Evolutionary conservation across 2,797 vertebrate species (phyloP), one percentile per base, ranked within the genome.

Genomic region (Ateles fusciceps): DNA sequence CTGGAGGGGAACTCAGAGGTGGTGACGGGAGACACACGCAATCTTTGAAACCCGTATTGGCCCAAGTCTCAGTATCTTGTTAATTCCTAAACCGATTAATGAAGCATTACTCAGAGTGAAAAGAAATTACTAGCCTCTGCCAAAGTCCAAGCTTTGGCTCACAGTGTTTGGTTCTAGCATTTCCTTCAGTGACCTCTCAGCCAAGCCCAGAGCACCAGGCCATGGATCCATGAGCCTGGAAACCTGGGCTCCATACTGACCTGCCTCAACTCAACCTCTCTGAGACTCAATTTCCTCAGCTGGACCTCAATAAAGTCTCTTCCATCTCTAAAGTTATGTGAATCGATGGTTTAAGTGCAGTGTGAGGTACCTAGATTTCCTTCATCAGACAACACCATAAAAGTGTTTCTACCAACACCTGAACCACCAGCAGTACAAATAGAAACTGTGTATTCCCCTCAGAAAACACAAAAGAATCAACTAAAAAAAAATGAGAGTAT

Each of bases 61-160:
- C 59, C 50, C 52, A 78, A 85, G 46, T 91, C 36, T 97, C 72
- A 21, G 76, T n/a, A 59, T 36, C 75, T 81, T 80, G 72, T 39
- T 93, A 96, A 96, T 89, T 89, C 72, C 91, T 81, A 87, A 91
- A 44, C 48, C 28, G 28, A 94, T 85, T 46, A 93, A 91, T 85
- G 78, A 87, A 92, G 78, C 81, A 59, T 71, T 83, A 22, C 46
- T 86, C 75, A 61, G 52, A 89, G 59, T 30, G 85, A 81, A 11
- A 93, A 95, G 83, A 90, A 50, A 22, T 57, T 81, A 48, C 87
- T 44, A 83, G n/a, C 28, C 33, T 30, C 59, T 85, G 50, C 39
- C 96, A 72, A 92, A 93, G 83, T 48, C 76, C 71, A 87, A 85
- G 50, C 64, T 92, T 89, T 90, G 39, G 33, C 85, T 94, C 78